A percentile compares a stretch with the other conserved stretches of the same genome.
These are phyloP conservation scores for Tiliacea citrago DNA, from an alignment of 2,888 invertebrate species.

Conservation along the genomic window DNA sequence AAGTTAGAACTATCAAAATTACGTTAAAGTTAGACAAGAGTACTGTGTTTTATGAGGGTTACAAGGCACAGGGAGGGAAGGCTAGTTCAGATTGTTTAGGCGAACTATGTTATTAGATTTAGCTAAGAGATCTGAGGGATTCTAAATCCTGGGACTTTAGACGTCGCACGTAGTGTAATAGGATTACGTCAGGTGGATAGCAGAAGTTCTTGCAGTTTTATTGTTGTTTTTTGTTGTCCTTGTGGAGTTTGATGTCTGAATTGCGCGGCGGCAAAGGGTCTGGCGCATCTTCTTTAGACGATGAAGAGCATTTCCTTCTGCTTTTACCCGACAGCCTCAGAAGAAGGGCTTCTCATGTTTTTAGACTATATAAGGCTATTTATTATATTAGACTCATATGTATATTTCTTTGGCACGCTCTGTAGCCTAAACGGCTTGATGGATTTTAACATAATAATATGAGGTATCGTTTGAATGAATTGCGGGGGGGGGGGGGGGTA, in stretches of 20 bases:
- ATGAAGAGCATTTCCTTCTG: too few species aligned
- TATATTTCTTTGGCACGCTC: too few species aligned
- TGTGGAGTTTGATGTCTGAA: background rate
- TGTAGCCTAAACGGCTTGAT: too few species aligned
- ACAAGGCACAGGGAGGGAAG: slow-evolving; percentile 19
- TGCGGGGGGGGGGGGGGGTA: too few species aligned
- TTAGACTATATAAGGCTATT: too few species aligned
- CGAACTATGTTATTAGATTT: slow-evolving; percentile 59
- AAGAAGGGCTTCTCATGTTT: too few species aligned
- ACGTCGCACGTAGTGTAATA: slow-evolving; percentile 29
- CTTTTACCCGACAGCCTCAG: too few species aligned
- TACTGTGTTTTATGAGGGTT: slow-evolving; percentile 59
- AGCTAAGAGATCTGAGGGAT: slow-evolving; percentile 22
- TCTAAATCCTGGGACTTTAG: slow-evolving; percentile 14
- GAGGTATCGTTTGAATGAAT: too few species aligned
- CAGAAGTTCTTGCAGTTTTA: slow-evolving; percentile 8
- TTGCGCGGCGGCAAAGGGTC: too few species aligned
- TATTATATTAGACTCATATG: too few species aligned
- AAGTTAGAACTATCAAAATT: slow-evolving; percentile 61
- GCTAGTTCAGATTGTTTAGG: slow-evolving; percentile 48
- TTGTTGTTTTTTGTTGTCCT: background rate
- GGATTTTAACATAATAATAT: too few species aligned
- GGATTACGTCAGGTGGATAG: background rate
- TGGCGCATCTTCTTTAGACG: too few species aligned
- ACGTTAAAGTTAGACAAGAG: slow-evolving; percentile 58